Evolutionary conservation across 2,113 vertebrate genomes (phyloP), one percentile per base, ranked within the genome.

Genomic region (Indri indri): DNA sequence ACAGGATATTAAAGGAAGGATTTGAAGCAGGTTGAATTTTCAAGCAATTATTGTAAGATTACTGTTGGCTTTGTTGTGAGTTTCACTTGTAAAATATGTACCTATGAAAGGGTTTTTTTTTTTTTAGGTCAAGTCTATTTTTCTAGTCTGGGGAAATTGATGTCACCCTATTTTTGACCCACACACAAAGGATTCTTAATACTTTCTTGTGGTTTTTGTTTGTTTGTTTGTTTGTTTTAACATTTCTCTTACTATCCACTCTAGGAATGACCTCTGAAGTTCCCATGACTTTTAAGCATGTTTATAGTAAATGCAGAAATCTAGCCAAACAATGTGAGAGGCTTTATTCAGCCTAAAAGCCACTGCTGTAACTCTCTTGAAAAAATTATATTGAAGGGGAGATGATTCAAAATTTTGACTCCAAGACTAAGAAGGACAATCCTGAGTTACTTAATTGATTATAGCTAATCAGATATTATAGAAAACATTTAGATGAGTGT

Each of bases 401-500:
- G 91, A 73, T 84, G 50, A 5, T 47, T 91, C 84, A 71, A 95
- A 88, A 80, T 88, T 91, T 77, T 92, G 32, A 94, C 27, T 34
- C 23, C 6, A 37, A 57, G 25, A 91, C 34, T 40, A 88, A 66
- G 27, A 71, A 32, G 20, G 25, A 40, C 17, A 76, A 83, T 25
- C 16, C 16, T 74, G 25, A 73, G 42, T 47, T 66, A 83, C 34
- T 88, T 59, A 91, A 45, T 7, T 54, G 40, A 70, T 76, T 52
- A 42, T 52, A 74, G 12, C 23, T 68, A 86, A 73, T 66, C 50
- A 42, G 37, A 54, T n/a, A 90, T 45, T 65, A 85, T 22, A 71
- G 20, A 14, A 50, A 93, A 81, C 65, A 84, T 81, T 86, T 86
- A 80, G 81, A 77, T 87, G 25, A 91, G 4, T 42, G 0, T 65